Percentiles rank a stretch among this genome's conserved stretches.
Conservation (phyloP, 2,797 vertebrate genomes). For the Spinus olivaceus region DNA sequence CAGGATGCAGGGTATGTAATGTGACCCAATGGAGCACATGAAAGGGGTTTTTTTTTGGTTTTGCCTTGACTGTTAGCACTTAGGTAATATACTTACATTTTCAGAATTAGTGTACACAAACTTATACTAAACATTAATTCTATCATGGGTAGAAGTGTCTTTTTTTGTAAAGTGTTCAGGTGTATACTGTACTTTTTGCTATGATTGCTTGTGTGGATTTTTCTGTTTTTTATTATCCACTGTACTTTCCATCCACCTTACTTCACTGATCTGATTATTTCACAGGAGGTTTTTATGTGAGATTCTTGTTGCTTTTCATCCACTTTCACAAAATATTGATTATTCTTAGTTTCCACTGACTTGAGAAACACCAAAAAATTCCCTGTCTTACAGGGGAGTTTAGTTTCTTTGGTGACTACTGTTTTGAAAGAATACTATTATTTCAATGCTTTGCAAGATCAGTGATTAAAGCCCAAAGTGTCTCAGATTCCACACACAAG, state of each 20-base stretch:
- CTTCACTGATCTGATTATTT: not conserved
- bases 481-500: not conserved
- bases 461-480: not conserved
- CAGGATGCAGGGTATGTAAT: not conserved
- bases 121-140: not conserved
- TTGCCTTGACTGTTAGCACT: not conserved
- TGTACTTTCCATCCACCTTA: not conserved
- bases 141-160: not conserved
- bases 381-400: not conserved
- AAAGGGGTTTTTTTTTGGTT: not conserved
- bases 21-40: not conserved
- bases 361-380: not conserved
- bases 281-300: not conserved
- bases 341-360: not conserved
- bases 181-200: not conserved
- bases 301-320: not conserved
- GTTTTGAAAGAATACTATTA: not conserved
- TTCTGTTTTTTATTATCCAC: not conserved
- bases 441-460: not conserved
- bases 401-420: not conserved
- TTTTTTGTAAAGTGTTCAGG: not conserved
- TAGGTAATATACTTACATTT: not conserved
- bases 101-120: not conserved
- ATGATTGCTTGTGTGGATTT: not conserved
- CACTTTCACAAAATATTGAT: not conserved